phyloP scores from a whole-genome alignment of 2,888 invertebrate genomes.

The Halictus ligatus region DNA sequence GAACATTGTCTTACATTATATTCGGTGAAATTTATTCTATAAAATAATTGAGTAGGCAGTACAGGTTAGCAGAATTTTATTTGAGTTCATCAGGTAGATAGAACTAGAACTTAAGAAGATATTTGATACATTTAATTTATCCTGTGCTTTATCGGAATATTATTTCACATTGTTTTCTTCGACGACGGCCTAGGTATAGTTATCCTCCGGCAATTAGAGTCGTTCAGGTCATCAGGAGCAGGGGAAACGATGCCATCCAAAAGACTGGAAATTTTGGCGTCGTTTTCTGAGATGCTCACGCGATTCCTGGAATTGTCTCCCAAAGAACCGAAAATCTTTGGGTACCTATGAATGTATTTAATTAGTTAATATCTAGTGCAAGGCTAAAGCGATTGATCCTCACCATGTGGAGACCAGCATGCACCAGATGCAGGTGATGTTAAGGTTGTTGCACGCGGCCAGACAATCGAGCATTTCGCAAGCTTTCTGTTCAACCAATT shows the following conservation, averaged over 20 bases:
- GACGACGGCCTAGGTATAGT: not conserved
- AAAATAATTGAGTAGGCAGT: not conserved
- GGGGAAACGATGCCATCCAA: not conserved
- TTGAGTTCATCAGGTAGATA: not conserved
- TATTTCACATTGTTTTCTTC: not conserved
- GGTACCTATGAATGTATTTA: constrained; percentile 33
- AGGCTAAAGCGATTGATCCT: not conserved
- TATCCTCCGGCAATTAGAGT: not conserved
- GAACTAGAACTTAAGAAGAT: not conserved
- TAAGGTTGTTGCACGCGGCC: constrained; percentile 72
- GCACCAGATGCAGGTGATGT: constrained; percentile 75
- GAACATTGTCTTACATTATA: not conserved
- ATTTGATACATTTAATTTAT: not conserved
- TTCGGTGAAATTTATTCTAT: not conserved
- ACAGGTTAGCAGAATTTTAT: not conserved
- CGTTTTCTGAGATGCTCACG: not conserved
- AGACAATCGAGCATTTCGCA: constrained; percentile 73
- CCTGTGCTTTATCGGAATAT: not conserved
- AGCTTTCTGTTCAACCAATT: constrained; percentile 1
- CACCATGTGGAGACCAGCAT: constrained; percentile 74
- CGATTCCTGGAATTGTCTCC: constrained; percentile 46
- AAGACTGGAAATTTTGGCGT: not conserved
- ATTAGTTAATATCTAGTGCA: not conserved
- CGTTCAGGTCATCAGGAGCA: not conserved
- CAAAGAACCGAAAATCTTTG: not conserved